These are phyloP conservation scores for Pristionchus japonicus DNA, from an alignment of 2,888 invertebrate species.

Conservation along the genomic window DNA sequence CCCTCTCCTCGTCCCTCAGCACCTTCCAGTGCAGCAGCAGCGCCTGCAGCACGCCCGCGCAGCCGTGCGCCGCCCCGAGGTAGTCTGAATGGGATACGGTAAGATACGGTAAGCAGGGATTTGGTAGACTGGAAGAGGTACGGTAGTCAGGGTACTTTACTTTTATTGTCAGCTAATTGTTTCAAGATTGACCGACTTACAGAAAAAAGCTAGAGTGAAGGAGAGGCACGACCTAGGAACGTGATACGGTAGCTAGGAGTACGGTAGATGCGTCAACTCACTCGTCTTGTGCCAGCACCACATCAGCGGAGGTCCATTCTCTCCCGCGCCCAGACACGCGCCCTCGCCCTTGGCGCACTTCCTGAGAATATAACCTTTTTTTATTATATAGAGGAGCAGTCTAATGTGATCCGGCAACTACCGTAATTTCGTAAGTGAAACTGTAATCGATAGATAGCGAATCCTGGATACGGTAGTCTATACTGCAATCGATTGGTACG, in stretches of 20 bases:
- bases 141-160: background rate
- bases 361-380: background rate
- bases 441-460: background rate
- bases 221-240: constrained; percentile 58
- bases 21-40: constrained; percentile 45
- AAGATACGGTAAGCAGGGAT: background rate
- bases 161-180: too few relatives aligned
- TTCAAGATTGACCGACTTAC: too few relatives aligned
- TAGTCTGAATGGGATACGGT: constrained; percentile 82
- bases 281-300: constrained; percentile 50
- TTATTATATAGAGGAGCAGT: too few relatives aligned
- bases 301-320: background rate
- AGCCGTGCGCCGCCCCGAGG: constrained; percentile 90
- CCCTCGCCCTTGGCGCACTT: background rate
- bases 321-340: background rate
- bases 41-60: constrained; percentile 86
- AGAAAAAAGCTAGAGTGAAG: too few relatives aligned
- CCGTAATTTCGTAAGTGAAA: too few relatives aligned
- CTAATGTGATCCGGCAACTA: too few relatives aligned
- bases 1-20: constrained; percentile 47
- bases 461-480: background rate
- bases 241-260: background rate
- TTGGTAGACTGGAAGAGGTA: too few relatives aligned
- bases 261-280: background rate
- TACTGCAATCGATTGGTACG: background rate